Percentiles rank a stretch among this genome's conserved stretches.
These are phyloP conservation scores for Brienomyrus brachyistius DNA, from an alignment of 2,113 vertebrate genomes.

Conservation along the genomic window DNA sequence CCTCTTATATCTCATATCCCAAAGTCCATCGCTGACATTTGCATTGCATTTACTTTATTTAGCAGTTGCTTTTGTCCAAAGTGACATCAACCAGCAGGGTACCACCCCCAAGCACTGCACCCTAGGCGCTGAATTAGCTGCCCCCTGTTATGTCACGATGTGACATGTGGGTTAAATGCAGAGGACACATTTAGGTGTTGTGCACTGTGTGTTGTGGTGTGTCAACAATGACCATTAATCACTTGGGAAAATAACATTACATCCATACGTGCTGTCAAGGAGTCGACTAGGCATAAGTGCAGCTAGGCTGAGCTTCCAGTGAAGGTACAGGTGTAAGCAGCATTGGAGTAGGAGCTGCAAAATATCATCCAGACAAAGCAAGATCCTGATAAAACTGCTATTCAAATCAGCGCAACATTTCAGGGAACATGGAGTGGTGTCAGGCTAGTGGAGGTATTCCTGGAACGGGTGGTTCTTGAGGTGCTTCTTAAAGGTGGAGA, in stretches of 20 bases:
- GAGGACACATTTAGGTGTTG: too few species aligned
- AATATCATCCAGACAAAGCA: neutral
- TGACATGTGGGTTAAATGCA: too few species aligned
- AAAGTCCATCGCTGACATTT: neutral
- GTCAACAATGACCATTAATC: too few species aligned
- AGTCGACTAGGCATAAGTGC: neutral
- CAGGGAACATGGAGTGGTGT: neutral
- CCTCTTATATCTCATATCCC: neutral
- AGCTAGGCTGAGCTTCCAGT: neutral
- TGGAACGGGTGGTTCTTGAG: neutral
- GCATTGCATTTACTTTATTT: neutral
- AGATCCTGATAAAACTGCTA: neutral
- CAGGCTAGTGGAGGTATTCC: neutral
- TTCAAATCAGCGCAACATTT: neutral
- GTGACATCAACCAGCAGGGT: neutral
- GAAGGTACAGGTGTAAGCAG: neutral
- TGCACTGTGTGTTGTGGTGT: too few species aligned
- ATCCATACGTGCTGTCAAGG: neutral
- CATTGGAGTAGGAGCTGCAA: neutral
- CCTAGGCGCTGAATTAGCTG: too few species aligned
- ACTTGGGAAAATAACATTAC: too few species aligned
- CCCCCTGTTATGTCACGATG: too few species aligned
- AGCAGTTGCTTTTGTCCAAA: neutral
- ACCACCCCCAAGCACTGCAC: too few species aligned
- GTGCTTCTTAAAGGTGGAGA: neutral